A percentile compares a stretch with the other conserved stretches of the same genome.
Conservation (phyloP, 2,888 invertebrate species). For the Protodeltote pygarga region DNA sequence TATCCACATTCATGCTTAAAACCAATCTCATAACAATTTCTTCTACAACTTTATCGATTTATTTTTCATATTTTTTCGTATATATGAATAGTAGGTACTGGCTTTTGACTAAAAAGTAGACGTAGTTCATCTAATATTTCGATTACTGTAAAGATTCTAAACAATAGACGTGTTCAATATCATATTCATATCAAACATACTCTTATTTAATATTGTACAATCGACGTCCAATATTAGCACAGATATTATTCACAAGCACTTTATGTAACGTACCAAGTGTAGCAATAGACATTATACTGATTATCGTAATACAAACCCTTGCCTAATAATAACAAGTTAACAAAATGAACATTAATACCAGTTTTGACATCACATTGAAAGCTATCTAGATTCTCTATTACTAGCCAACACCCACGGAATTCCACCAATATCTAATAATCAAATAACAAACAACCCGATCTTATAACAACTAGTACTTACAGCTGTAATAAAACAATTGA, state of each 20-base stretch:
- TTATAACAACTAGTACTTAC: slow-evolving; percentile 46
- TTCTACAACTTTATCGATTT: too few species aligned
- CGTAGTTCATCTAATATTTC: too few species aligned
- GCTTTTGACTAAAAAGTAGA: too few species aligned
- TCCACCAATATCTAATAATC: slow-evolving; percentile 41
- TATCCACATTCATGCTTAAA: too few species aligned
- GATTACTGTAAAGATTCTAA: too few species aligned
- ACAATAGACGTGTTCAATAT: too few species aligned
- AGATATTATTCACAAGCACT: slow-evolving; percentile 1
- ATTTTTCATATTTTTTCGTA: too few species aligned
- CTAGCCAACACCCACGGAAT: slow-evolving; percentile 43
- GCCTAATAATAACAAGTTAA: slow-evolving; percentile 25
- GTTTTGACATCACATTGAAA: slow-evolving; percentile 25
- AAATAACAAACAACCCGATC: slow-evolving; percentile 41
- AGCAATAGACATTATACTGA: slow-evolving; percentile 10
- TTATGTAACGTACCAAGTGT: slow-evolving; percentile 18
- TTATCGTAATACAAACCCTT: slow-evolving; percentile 18
- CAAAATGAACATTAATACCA: slow-evolving; percentile 28
- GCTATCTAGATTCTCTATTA: slow-evolving; percentile 35
- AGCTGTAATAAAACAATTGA: slow-evolving; percentile 19
- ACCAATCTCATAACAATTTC: too few species aligned
- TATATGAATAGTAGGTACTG: too few species aligned
- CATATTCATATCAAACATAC: slow-evolving; percentile 20
- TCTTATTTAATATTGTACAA: slow-evolving; percentile 16
- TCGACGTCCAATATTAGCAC: too few species aligned